Base-by-base conservation (phyloP, 53 echinoderm and acorn worm genomes). In the Henricia sp. region DNA sequence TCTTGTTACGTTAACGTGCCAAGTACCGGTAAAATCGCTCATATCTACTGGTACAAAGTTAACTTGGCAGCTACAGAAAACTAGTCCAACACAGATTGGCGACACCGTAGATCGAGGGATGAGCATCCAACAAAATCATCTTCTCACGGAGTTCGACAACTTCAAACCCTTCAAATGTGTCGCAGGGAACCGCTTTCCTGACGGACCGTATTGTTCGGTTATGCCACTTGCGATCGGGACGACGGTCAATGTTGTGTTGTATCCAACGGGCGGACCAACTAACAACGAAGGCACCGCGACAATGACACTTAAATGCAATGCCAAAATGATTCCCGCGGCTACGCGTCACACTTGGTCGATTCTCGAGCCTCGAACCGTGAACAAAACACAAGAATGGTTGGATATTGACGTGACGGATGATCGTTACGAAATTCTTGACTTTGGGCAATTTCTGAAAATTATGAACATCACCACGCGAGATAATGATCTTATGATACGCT, bases 71-170 rank as follows among this genome's bases (percentile, higher is more conserved):
- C 38, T 39, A 41, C 20, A 48, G 43, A 80, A 63, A 29, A 42
- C 76, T 6, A 76, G 37, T 19, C 36, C 17, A 55, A 37, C 30
- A 10, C 37, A 58, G 20, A 10, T 40, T 1, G 28, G 38, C 12
- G 9, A 80, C 19, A 60, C 12, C 32, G 33, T 80, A 20, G 1
- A 11, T 46, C 80, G 63, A 1, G 80, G 80, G 19, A 64, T 46
- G 80, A 29, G 21, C 34, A 48, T 44, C 35, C 33, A 50, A 50
- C 2, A n/a, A 14, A 8, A 14, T 26, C 35, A 80, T 43, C 5
- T 50, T 64, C 64, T 80, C 4, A 64, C 32, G 20, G 80, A 80
- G 34, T 21, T n/a, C 0, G 80, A 80, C 48, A 80, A 80, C 48
- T 80, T 63, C 48, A 62, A 80, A 35, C 24, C 21, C 17, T 80